Conservation (phyloP, 2,113 vertebrate genomes). For the Ciconia stormi region DNA sequence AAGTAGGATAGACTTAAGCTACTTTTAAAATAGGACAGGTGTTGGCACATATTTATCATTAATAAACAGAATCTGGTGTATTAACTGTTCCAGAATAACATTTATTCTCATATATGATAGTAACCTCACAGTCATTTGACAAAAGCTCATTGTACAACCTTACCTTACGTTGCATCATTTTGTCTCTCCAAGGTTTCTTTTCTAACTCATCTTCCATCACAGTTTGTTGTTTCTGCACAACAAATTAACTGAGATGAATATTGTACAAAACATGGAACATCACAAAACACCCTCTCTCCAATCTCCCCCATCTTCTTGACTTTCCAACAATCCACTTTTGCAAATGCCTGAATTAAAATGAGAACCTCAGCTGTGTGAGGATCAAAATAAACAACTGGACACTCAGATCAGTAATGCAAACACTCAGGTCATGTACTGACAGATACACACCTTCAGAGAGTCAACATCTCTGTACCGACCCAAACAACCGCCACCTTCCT, state of each 20-base stretch:
- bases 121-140: background rate
- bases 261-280: background rate
- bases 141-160: background rate
- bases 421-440: background rate
- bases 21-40: background rate
- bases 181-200: conserved; percentile 73
- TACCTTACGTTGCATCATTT: conserved; percentile 81
- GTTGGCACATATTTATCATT: background rate
- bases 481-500: background rate
- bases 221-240: conserved; percentile 71
- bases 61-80: background rate
- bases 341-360: background rate
- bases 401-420: background rate
- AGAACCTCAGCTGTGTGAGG: background rate
- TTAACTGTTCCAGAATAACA: background rate
- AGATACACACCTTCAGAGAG: background rate
- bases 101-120: background rate
- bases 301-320: background rate
- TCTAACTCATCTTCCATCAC: conserved; percentile 68
- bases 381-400: background rate
- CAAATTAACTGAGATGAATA: background rate
- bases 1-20: background rate
- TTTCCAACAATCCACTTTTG: background rate
- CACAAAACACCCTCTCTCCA: background rate
- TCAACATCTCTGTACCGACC: background rate